Evolutionary conservation across 2,113 vertebrate species (phyloP), one percentile per base, ranked within the genome.

Genomic region (Acanthisitta chloris): DNA sequence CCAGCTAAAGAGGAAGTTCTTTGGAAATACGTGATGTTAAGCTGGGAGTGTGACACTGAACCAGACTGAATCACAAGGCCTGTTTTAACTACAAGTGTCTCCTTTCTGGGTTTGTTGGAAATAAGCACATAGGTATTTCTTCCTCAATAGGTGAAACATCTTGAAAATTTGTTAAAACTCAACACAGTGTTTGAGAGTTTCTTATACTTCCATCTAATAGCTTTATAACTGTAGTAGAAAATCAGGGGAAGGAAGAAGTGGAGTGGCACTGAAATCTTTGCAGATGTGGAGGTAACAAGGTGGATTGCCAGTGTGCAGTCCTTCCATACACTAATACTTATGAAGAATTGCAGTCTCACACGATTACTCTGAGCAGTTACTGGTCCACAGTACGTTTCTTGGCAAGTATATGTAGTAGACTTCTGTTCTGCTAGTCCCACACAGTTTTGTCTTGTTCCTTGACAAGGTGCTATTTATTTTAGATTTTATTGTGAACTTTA

Each of bases 21-120:
- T 83, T 95, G 86, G 92, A 96, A 96, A 95, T 86, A 80, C 45
- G 73, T 96, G 79, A 95, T 69, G 66, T 92, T 92, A 92, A 91
- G 51, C 80, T 85, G 66, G 36, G 29, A 72, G 67, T 80, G 26
- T 95, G 94, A 89, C 88, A 70, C 73, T 74, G 91, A 94, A 62
- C 59, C 85, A 92, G 72, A 25, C 88, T 90, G 90, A 94, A 72
- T 93, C 92, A 95, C 12, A 7, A 67, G 87, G 45, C 13, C 7
- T 70, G 14, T 72, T 92, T 86, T 79, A 82, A 58, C 65, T 91
- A 69, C 70, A 58, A 33, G 29, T 40, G 19, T 74, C 81, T 94
- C 43, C 38, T 19, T 66, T 58, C 46, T 85, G 31, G 12, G 7
- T 62, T 90, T 80, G 20, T 87, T 94, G 77, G 69, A 96, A 97